These are phyloP conservation scores for Spongia lamella DNA, from an alignment of 37 sponge, comb jelly and placozoan genomes.

Conservation along the genomic window DNA sequence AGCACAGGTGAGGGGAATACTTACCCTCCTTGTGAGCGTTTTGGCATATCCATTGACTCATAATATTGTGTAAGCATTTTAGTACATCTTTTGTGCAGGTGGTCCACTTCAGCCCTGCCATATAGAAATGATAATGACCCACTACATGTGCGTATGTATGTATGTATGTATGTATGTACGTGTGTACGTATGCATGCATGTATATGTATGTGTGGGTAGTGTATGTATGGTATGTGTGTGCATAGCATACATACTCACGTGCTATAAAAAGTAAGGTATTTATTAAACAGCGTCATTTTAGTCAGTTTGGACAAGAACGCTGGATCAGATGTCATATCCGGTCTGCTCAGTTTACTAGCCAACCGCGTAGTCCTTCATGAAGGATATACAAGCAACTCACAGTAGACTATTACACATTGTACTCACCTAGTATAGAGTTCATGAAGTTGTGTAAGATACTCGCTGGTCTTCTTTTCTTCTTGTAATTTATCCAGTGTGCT, in stretches of 20 bases:
- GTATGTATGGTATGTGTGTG: background rate
- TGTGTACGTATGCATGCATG: background rate
- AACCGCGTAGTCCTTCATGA: conserved; percentile 44
- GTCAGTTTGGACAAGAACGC: conserved; percentile 47
- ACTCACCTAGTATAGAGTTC: conserved; percentile 61
- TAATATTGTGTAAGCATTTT: conserved; percentile 30
- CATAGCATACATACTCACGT: conserved; percentile 38
- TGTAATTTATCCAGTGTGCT: conserved; percentile 10
- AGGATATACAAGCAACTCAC: no score
- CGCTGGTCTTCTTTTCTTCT: background rate
- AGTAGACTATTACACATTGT: background rate
- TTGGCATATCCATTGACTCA: conserved; percentile 37
- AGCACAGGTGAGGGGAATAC: background rate
- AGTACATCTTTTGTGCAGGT: conserved; percentile 23
- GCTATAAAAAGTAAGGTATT: conserved; percentile 56
- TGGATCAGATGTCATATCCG: conserved; percentile 43
- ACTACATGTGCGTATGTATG: background rate
- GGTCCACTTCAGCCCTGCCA: conserved; percentile 47
- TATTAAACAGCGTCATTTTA: conserved; percentile 41
- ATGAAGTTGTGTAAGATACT: conserved; percentile 55
- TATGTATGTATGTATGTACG: background rate
- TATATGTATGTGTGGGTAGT: background rate
- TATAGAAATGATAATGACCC: background rate
- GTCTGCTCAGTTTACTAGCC: conserved; percentile 33
- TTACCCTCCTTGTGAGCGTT: conserved; percentile 29